These are phyloP conservation scores for Drosophila prostipennis DNA, from an alignment of 2,888 invertebrate species.

Conservation along the genomic window DNA sequence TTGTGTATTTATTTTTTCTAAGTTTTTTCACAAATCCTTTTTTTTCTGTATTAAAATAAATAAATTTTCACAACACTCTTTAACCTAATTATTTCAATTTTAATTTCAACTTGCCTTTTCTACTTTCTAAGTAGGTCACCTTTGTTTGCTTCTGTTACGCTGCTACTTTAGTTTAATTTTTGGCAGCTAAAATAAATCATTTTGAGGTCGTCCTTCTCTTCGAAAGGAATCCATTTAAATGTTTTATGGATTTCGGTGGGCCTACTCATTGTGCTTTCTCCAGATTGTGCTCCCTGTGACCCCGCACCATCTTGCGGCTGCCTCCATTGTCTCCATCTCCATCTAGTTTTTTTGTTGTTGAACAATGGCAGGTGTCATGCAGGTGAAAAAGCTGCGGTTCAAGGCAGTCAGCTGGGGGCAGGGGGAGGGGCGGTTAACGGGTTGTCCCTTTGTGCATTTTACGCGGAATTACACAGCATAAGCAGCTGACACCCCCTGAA, in stretches of 20 bases:
- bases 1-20: too few species aligned
- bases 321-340: constrained; percentile 54
- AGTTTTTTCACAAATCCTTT: too few species aligned
- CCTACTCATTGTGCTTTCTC: constrained; percentile 8
- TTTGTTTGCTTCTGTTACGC: constrained; percentile 18
- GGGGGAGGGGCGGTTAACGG: constrained; percentile 23
- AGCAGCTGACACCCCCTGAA: constrained; percentile 57
- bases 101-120: background rate
- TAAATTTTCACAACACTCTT: too few species aligned
- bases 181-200: constrained; percentile 52
- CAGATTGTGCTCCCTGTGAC: constrained; percentile 6
- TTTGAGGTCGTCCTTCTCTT: constrained; percentile 18
- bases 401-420: constrained; percentile 10
- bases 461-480: constrained; percentile 76
- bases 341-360: constrained; percentile 51
- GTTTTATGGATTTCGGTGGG: constrained; percentile 36
- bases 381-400: constrained; percentile 45
- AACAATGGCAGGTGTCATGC: constrained; percentile 77
- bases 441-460: constrained; percentile 75
- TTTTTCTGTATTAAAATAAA: too few species aligned
- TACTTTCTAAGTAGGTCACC: constrained; percentile 18
- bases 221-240: constrained; percentile 46
- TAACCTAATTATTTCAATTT: too few species aligned
- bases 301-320: constrained; percentile 37
- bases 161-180: constrained; percentile 46